Evolutionary conservation across 2,888 invertebrate species (phyloP).

Genomic region (Drosophila cyrtoloma): DNA sequence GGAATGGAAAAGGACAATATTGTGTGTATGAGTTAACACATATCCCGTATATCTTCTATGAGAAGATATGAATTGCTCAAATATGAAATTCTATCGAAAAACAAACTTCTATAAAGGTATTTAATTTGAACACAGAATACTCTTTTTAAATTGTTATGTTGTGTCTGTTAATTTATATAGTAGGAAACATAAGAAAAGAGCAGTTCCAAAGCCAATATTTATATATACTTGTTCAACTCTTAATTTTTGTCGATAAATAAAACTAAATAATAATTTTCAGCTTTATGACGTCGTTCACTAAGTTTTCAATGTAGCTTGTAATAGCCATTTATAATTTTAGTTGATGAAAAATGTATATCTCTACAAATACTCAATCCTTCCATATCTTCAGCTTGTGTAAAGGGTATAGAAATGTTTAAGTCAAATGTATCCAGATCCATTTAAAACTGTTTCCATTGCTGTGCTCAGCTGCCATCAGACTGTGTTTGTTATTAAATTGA

Average conservation of each 20-base stretch:
- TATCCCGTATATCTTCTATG: neutral
- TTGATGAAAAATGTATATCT: neutral
- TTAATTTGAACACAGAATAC: neutral
- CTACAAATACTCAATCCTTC: neutral
- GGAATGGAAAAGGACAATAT: neutral
- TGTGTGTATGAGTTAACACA: neutral
- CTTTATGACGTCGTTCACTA: neutral
- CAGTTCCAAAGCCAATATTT: neutral
- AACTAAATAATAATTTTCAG: neutral
- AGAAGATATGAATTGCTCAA: neutral
- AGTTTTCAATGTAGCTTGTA: neutral
- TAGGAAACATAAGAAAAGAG: neutral
- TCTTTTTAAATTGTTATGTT: neutral
- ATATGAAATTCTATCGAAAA: neutral
- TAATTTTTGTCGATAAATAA: neutral
- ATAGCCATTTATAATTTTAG: neutral
- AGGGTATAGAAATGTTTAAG: slow-evolving; percentile 12
- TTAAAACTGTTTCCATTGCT: slow-evolving; percentile 16
- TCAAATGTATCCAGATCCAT: slow-evolving; percentile 33
- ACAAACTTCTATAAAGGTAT: neutral
- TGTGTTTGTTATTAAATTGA: slow-evolving; percentile 60
- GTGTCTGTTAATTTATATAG: neutral
- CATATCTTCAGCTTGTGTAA: slow-evolving; percentile 5
- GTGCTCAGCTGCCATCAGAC: slow-evolving; percentile 41
- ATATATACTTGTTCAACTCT: neutral